Conservation (phyloP, 2,113 vertebrate species). For the Mormyrus lacerda region DNA sequence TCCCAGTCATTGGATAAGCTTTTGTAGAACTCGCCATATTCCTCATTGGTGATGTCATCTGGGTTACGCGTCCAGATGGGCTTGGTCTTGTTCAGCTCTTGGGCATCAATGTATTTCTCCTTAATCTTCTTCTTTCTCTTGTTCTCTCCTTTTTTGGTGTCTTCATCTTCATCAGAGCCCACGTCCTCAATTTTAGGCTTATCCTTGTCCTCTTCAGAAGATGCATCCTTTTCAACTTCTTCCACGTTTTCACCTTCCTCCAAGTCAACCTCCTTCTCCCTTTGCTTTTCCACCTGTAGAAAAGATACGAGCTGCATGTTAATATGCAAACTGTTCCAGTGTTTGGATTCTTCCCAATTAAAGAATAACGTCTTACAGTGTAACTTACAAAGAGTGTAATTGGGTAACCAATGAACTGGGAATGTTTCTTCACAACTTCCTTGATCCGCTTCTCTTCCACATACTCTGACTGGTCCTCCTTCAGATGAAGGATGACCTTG, state of each 20-base stretch:
- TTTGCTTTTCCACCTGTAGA: slow-evolving; percentile 80
- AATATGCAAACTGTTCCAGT: not conserved
- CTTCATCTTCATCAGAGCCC: slow-evolving; percentile 67
- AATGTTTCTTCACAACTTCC: slow-evolving; percentile 73
- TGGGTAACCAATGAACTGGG: slow-evolving; percentile 74
- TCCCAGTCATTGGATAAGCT: slow-evolving; percentile 81
- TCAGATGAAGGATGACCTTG: slow-evolving; percentile 63
- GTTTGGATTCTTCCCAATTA: not conserved
- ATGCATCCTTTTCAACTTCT: slow-evolving; percentile 59
- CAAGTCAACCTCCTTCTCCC: slow-evolving; percentile 84
- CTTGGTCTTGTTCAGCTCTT: slow-evolving; percentile 72
- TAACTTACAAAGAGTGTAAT: slow-evolving; percentile 69
- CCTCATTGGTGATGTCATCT: slow-evolving; percentile 89
- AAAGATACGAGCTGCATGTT: not conserved
- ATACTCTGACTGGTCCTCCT: slow-evolving; percentile 70
- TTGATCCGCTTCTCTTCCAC: slow-evolving; percentile 63
- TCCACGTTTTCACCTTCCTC: slow-evolving; percentile 77
- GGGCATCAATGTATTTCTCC: slow-evolving; percentile 72
- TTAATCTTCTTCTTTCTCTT: slow-evolving; percentile 75
- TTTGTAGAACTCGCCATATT: slow-evolving; percentile 94
- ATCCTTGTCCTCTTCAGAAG: slow-evolving; percentile 47
- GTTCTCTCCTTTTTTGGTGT: slow-evolving; percentile 55
- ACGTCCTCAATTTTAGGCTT: slow-evolving; percentile 72
- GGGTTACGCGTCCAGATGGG: slow-evolving; percentile 91
- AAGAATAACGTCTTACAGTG: not conserved